Percentiles rank a stretch among this genome's conserved stretches.
Conservation (phyloP, 2,888 invertebrate genomes). For the Eristalis arbustorum region DNA sequence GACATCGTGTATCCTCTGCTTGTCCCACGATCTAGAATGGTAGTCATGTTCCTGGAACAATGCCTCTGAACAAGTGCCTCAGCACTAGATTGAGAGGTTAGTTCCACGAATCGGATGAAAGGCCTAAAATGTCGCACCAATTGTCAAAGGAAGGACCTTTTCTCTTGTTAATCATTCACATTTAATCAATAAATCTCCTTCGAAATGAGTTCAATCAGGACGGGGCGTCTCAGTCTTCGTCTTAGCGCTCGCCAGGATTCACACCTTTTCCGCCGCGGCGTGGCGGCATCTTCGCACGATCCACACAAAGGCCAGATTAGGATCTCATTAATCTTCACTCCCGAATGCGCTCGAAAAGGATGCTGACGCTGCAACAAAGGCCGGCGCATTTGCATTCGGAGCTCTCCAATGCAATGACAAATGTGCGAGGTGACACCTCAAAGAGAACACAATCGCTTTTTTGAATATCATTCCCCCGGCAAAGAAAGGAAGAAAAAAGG, state of each 20-base stretch:
- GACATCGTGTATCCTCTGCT: too few relatives aligned
- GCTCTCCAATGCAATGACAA: constrained; percentile 73
- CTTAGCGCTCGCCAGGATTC: neutral
- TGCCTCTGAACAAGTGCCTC: too few relatives aligned
- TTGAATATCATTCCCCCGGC: neutral
- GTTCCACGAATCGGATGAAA: too few relatives aligned
- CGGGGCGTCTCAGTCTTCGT: neutral
- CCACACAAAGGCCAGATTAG: constrained; percentile 52
- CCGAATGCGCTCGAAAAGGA: constrained; percentile 27
- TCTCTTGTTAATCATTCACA: neutral
- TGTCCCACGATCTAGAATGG: too few relatives aligned
- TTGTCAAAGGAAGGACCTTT: too few relatives aligned
- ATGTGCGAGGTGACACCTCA: constrained; percentile 71
- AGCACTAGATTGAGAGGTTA: too few relatives aligned
- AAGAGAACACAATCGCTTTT: neutral
- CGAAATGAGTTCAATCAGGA: neutral
- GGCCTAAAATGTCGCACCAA: too few relatives aligned
- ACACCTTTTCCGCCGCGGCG: neutral
- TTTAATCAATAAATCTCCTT: neutral
- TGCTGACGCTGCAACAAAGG: constrained; percentile 59
- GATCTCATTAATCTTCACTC: constrained; percentile 63
- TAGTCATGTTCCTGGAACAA: too few relatives aligned
- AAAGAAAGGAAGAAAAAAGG: constrained; percentile 8
- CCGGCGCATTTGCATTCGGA: constrained; percentile 58
- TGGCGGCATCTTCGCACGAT: neutral